Percentiles rank a stretch among this genome's conserved stretches.
Evolutionary conservation across 2,797 vertebrate genomes (phyloP).

Genomic region (Cyprinella venusta): DNA sequence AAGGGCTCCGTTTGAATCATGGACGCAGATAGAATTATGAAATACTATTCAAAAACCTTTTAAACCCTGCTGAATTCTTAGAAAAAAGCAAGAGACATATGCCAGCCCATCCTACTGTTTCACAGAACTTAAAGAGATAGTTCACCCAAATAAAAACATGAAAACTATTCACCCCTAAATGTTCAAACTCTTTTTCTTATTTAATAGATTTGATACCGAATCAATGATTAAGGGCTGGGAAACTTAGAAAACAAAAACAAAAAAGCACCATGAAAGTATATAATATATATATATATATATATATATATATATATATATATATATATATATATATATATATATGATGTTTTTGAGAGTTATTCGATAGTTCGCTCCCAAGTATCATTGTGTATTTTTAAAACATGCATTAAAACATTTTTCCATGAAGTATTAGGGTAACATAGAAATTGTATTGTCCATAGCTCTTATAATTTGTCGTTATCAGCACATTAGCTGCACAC

Average conservation of each 20-base stretch:
- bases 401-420: neutral
- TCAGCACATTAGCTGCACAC: neutral
- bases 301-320: neutral
- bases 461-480: slow-evolving; percentile 4
- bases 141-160: neutral
- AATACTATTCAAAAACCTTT: slow-evolving; percentile 11
- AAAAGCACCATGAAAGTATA: neutral
- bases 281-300: too few relatives aligned
- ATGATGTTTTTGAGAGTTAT: neutral
- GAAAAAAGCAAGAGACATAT: neutral
- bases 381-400: neutral
- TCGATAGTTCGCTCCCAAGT: too few relatives aligned
- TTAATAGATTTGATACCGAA: too few relatives aligned
- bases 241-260: neutral
- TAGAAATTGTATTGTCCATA: neutral
- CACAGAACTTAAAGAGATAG: neutral
- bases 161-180: neutral
- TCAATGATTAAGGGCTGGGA: neutral
- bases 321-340: neutral
- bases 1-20: neutral
- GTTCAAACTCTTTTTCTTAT: neutral
- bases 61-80: slow-evolving; percentile 20
- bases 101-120: neutral
- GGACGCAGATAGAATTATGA: slow-evolving; percentile 7
- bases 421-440: neutral